phyloP scores from a whole-genome alignment of 2,888 invertebrate species.

The Trilocha varians region DNA sequence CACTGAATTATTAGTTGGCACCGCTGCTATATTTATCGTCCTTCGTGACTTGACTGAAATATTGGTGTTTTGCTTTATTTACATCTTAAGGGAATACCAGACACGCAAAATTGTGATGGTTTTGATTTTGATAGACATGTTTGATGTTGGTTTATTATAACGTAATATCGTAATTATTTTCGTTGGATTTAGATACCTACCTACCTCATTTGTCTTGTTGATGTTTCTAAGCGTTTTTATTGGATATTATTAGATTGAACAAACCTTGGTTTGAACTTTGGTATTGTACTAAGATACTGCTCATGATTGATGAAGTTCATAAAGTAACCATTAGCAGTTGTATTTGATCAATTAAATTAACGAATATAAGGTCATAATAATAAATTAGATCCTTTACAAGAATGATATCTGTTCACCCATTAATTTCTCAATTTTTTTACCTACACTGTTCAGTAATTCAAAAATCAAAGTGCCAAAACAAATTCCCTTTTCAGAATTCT shows the following conservation, averaged over 20 bases:
- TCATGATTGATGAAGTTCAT: too few relatives aligned
- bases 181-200: too few relatives aligned
- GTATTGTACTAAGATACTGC: too few relatives aligned
- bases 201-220: too few relatives aligned
- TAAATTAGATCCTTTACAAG: background rate
- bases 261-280: too few relatives aligned
- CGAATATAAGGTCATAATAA: too few relatives aligned
- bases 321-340: too few relatives aligned
- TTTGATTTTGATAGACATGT: background rate
- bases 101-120: background rate
- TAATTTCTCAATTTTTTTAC: background rate
- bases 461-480: background rate
- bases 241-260: too few relatives aligned
- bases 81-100: background rate
- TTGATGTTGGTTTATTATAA: background rate
- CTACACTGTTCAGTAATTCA: background rate
- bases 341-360: too few relatives aligned
- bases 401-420: background rate
- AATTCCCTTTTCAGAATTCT: background rate
- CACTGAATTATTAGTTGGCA: constrained; percentile 31
- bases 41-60: constrained; percentile 34
- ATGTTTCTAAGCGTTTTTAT: too few relatives aligned
- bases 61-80: constrained; percentile 14
- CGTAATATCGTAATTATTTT: background rate
- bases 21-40: constrained; percentile 32